Percentiles rank a stretch among this genome's conserved stretches.
phyloP scores from a whole-genome alignment of 2,797 vertebrate species.

The Clarias laeviceps region DNA sequence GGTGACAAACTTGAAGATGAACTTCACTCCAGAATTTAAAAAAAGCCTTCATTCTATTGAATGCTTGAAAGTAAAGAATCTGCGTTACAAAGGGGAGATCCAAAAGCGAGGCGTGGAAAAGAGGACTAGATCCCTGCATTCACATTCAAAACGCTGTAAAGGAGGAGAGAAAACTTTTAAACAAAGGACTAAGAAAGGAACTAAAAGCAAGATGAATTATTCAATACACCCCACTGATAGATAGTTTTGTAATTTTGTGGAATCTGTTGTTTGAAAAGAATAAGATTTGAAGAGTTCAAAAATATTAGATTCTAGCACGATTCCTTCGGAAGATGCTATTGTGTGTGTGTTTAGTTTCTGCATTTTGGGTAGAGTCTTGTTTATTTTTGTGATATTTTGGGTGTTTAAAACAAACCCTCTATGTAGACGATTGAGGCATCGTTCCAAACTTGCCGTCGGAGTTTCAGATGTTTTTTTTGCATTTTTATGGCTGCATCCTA shows the following conservation, averaged over 20 bases:
- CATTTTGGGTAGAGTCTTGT: neutral
- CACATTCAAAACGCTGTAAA: slow-evolving; percentile 74
- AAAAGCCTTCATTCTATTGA: slow-evolving; percentile 67
- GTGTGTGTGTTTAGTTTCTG: neutral
- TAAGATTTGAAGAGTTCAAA: slow-evolving; percentile 68
- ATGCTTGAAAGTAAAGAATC: slow-evolving; percentile 67
- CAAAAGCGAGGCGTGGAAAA: slow-evolving; percentile 45
- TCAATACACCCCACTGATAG: slow-evolving; percentile 78
- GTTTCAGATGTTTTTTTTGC: neutral
- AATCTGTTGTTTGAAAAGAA: slow-evolving; percentile 66
- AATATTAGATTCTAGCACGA: slow-evolving; percentile 67
- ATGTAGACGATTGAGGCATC: neutral
- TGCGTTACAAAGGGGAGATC: slow-evolving; percentile 71
- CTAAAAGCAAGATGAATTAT: slow-evolving; percentile 74
- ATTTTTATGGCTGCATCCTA: neutral
- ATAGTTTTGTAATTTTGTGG: slow-evolving; percentile 73
- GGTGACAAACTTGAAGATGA: slow-evolving; percentile 80
- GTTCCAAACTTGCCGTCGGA: neutral
- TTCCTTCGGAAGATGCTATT: slow-evolving; percentile 67
- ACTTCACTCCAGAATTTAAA: slow-evolving; percentile 76
- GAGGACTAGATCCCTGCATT: slow-evolving; percentile 66
- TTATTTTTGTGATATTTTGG: neutral
- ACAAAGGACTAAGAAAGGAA: slow-evolving; percentile 75
- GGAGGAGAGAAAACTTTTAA: slow-evolving; percentile 63
- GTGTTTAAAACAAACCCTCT: neutral